These are phyloP conservation scores for Ochotona princeps DNA, from an alignment of 2,113 vertebrate genomes.

Conservation along the genomic window DNA sequence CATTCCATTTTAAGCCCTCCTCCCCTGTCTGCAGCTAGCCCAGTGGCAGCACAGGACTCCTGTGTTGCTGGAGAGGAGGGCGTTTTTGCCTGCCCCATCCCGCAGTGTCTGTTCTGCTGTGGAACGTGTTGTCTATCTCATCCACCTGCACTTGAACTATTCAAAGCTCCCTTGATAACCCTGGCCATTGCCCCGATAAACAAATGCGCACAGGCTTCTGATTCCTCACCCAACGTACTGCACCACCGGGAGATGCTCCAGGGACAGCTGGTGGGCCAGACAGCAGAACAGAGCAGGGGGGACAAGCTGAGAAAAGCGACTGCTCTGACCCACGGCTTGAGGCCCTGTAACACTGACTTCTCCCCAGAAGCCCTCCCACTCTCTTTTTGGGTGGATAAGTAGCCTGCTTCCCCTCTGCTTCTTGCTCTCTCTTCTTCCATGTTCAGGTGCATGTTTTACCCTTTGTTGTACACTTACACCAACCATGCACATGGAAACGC, in stretches of 20 bases:
- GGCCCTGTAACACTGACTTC: background rate
- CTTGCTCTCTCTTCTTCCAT: background rate
- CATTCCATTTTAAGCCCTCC: too few species aligned
- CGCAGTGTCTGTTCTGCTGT: background rate
- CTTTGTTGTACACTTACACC: too few species aligned
- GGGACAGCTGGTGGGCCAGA: too few species aligned
- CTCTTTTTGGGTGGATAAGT: too few species aligned
- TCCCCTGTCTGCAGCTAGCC: background rate
- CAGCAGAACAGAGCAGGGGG: fast-evolving
- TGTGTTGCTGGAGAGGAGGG: fast-evolving
- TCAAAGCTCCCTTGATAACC: background rate
- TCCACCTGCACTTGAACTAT: background rate
- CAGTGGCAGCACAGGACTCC: fast-evolving
- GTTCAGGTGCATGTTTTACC: too few species aligned
- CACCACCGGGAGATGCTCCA: background rate
- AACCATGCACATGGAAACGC: background rate
- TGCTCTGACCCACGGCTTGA: background rate
- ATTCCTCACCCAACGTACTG: background rate
- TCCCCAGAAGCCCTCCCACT: background rate
- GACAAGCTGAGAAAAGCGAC: background rate
- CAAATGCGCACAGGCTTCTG: too few species aligned
- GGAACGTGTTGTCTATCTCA: background rate
- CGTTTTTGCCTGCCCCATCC: fast-evolving
- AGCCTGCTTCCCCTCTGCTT: too few species aligned
- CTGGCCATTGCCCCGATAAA: too few species aligned